Evolutionary conservation across 2,888 invertebrate species (phyloP).

Genomic region (Trichopria drosophilae): DNA sequence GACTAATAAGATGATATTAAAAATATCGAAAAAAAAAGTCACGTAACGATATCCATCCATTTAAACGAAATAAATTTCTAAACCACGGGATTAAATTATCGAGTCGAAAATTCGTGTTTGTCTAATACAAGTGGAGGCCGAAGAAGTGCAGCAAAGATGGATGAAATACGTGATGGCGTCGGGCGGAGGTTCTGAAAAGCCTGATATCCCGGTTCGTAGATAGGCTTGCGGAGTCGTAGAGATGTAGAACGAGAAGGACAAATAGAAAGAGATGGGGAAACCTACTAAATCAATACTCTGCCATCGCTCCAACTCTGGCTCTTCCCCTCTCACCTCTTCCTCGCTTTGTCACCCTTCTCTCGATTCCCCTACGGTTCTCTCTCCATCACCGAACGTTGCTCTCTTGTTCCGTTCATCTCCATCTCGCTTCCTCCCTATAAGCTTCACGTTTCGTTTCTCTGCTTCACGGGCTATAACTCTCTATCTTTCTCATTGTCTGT

Average conservation of each 20-base stretch:
- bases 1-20: too few relatives aligned
- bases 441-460: conserved; percentile 29
- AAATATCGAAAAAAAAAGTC: too few relatives aligned
- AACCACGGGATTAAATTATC: too few relatives aligned
- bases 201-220: conserved; percentile 38
- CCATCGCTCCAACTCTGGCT: conserved; percentile 57
- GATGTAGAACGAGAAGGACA: conserved; percentile 54
- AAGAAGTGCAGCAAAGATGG: conserved; percentile 30
- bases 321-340: conserved; percentile 16
- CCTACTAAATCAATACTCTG: conserved; percentile 59
- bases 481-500: conserved; percentile 13
- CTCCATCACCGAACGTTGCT: too few relatives aligned
- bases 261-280: conserved; percentile 58
- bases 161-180: conserved; percentile 36
- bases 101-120: too few relatives aligned
- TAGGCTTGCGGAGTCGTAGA: conserved; percentile 44
- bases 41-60: too few relatives aligned
- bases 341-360: conserved; percentile 13
- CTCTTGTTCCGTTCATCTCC: conserved; percentile 31
- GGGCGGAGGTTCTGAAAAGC: conserved; percentile 38
- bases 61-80: too few relatives aligned
- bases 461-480: conserved; percentile 36
- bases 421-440: conserved; percentile 28
- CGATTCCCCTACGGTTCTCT: too few relatives aligned
- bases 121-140: background rate